phyloP scores from a whole-genome alignment of 2,797 vertebrate species.

The Melanotaenia parkinsoni region DNA sequence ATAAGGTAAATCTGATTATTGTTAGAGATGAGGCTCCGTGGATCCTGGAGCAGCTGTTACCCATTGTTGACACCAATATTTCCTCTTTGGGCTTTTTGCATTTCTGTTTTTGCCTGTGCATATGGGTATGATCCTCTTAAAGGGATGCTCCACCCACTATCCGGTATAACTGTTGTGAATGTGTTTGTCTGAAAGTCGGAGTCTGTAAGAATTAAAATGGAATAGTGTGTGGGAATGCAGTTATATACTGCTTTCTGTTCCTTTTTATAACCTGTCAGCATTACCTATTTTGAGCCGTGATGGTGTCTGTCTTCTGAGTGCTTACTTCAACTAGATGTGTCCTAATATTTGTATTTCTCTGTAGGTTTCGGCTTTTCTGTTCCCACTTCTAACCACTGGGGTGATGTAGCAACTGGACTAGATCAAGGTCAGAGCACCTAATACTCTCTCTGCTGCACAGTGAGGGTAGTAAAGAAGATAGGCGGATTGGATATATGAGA shows the following conservation, averaged over 20 bases:
- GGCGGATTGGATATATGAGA: neutral
- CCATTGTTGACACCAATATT: slow-evolving; percentile 32
- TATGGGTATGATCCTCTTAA: slow-evolving; percentile 32
- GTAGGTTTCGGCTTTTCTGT: slow-evolving; percentile 17
- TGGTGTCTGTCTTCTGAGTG: neutral
- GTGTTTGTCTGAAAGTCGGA: neutral
- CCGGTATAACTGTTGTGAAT: neutral
- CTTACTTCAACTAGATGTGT: neutral
- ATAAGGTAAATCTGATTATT: slow-evolving; percentile 48
- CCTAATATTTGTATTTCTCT: slow-evolving; percentile 4
- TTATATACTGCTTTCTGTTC: neutral
- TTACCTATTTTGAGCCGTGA: neutral
- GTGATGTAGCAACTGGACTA: slow-evolving; percentile 25
- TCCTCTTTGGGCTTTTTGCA: slow-evolving; percentile 19
- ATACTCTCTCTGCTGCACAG: slow-evolving; percentile 45
- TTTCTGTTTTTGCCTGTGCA: slow-evolving; percentile 8
- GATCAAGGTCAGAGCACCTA: slow-evolving; percentile 62
- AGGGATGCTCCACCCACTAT: slow-evolving; percentile 4
- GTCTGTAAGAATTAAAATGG: neutral
- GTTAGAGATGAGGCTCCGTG: slow-evolving; percentile 42
- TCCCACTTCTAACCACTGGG: slow-evolving; percentile 6
- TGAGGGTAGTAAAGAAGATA: neutral
- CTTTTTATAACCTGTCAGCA: neutral
- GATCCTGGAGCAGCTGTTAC: slow-evolving; percentile 43
- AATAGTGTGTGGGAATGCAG: neutral